Evolutionary conservation across 2,888 invertebrate genomes (phyloP), one percentile per base, ranked within the genome.

Genomic region (Hemistola chrysoprasaria): DNA sequence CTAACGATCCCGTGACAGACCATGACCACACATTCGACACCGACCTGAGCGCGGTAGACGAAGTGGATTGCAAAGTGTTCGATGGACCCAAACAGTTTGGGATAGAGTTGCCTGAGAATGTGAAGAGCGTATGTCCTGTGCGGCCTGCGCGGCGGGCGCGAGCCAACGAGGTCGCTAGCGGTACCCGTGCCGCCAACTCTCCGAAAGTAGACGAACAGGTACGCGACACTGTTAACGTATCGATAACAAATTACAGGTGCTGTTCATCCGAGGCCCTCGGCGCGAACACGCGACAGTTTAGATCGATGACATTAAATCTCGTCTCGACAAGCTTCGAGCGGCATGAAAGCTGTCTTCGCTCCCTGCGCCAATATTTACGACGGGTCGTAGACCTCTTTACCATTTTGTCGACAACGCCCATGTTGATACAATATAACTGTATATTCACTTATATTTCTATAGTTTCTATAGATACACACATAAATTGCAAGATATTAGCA

Each of bases 1-100:
- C 95, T 32, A 95, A 94, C 65, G 94, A 94, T 69, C 94, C 94
- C 43, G 94, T 94, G 33, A 94, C 43, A 2, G 43, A 44, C 26
- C 34, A 44, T 26, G 43, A 94, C 66, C 94, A 94, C 5, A 62
- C 72, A 9, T 85, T 81, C 53, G 83, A 86, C 58, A 76, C 70
- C 56, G 80, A 79, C 38, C 47, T 76, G 37, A 76, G 75, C 41
- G 71, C 82, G 1, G 62, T 68, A 23, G 84, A 86, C 38, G 87
- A 81, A 46, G 76, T 84, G 50, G 85, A 82, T 56, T 80, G 82
- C 59, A 84, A 83, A 66, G 59, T 71, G 26, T 83, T 80, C 60
- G 69, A 74, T 20, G 69, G 53, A 30, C 78, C 81, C n/a, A 80
- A 83, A 58, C 69, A 81, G 52, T 86, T 86, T 54, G 80, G 82